phyloP scores from a whole-genome alignment of 2,888 invertebrate genomes.

The Lordiphosa fenestrarum region DNA sequence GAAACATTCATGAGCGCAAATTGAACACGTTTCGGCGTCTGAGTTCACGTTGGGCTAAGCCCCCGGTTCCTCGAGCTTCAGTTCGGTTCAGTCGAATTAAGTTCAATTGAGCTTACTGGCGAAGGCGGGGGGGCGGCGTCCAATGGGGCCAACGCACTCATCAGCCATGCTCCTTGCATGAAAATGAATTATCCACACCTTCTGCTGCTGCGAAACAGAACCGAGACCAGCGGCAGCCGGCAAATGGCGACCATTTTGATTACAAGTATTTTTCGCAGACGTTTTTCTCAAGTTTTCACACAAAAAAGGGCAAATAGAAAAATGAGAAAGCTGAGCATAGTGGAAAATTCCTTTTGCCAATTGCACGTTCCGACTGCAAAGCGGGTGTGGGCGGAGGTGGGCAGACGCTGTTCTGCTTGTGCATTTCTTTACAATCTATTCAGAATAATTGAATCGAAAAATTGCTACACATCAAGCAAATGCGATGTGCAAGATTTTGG shows the following conservation, averaged over 20 bases:
- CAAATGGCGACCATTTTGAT: constrained; percentile 54
- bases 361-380: constrained; percentile 41
- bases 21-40: constrained; percentile 65
- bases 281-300: constrained; percentile 42
- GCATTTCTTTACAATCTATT: constrained; percentile 51
- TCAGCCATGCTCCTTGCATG: constrained; percentile 36
- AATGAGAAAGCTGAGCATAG: constrained; percentile 7
- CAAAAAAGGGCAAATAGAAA: constrained; percentile 12
- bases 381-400: constrained; percentile 5
- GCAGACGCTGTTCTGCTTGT: constrained; percentile 42
- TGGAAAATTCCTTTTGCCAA: constrained; percentile 51
- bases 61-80: constrained; percentile 12
- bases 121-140: constrained; percentile 19
- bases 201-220: constrained; percentile 29
- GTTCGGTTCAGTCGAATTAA: constrained; percentile 46
- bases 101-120: constrained; percentile 52
- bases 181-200: constrained; percentile 57
- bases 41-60: constrained; percentile 19
- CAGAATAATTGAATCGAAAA: constrained; percentile 75
- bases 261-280: constrained; percentile 53
- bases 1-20: constrained; percentile 74
- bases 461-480: constrained; percentile 63
- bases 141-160: constrained; percentile 61
- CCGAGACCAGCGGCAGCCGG: constrained; percentile 17
- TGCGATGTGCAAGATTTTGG: constrained; percentile 22